phyloP scores from a whole-genome alignment of 2,888 invertebrate genomes.

The Orthosia incerta region DNA sequence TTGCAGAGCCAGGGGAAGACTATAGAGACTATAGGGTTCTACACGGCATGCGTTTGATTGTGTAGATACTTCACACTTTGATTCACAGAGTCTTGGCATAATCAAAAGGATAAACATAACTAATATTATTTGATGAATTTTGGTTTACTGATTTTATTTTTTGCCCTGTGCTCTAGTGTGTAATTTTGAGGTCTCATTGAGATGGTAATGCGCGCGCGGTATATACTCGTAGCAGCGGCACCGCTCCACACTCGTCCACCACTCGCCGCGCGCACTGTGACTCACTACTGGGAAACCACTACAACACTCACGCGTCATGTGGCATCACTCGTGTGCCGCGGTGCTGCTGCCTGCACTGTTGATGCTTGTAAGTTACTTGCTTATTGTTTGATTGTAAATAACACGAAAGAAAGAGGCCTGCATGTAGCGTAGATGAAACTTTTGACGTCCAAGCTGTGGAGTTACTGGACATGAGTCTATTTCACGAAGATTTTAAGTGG shows the following conservation, averaged over 20 bases:
- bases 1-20: neutral
- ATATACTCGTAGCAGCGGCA: slow-evolving; percentile 28
- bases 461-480: neutral
- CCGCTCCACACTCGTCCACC: neutral
- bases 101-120: too few species aligned
- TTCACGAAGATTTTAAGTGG: neutral
- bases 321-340: slow-evolving; percentile 21
- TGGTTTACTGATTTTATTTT: neutral
- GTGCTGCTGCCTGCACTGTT: slow-evolving; percentile 45
- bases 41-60: neutral
- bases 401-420: neutral
- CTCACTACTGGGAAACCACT: neutral
- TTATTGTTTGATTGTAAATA: too few species aligned
- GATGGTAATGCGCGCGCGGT: slow-evolving; percentile 46
- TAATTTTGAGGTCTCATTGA: slow-evolving; percentile 28
- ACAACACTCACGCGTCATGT: slow-evolving; percentile 5
- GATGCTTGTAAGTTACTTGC: slow-evolving; percentile 36
- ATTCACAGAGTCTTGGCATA: too few species aligned
- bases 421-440: neutral
- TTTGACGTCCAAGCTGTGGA: neutral
- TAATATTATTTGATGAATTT: neutral
- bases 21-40: neutral
- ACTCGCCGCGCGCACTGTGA: neutral
- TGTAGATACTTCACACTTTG: too few species aligned
- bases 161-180: neutral